phyloP scores from a whole-genome alignment of 1,140 invertebrate genomes.

The Bicyclus anynana region DNA sequence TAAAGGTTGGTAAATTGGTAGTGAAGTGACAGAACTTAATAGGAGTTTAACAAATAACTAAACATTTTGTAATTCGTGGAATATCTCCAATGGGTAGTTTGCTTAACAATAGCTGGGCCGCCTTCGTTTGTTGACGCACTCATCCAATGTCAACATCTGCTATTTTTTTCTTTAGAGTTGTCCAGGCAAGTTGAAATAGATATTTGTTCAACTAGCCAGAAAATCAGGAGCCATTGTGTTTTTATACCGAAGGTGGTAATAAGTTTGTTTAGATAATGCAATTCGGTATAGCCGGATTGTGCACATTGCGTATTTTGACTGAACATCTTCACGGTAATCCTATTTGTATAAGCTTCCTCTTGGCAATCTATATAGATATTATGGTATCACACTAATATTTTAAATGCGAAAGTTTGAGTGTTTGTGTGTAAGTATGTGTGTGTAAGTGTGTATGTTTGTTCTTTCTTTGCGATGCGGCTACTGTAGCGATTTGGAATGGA shows the following conservation, averaged over 20 bases:
- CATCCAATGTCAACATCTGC: constrained; percentile 68
- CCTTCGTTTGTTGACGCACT: constrained; percentile 53
- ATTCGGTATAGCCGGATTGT: constrained; percentile 39
- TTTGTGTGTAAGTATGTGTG: no score
- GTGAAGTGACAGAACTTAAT: constrained; percentile 68
- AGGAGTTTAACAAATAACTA: constrained; percentile 74
- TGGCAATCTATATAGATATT: no score
- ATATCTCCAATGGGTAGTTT: constrained; percentile 66
- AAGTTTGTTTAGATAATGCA: constrained; percentile 50
- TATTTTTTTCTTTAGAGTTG: constrained; percentile 48
- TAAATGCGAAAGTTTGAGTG: no score
- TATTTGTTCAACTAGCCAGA: constrained; percentile 75
- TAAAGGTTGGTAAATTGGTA: constrained; percentile 32
- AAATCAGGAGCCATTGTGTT: constrained; percentile 68
- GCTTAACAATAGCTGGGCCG: constrained; percentile 59
- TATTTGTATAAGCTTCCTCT: constrained; percentile 9
- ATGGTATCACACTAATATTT: no score
- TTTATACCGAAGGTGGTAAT: constrained; percentile 56
- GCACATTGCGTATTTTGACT: constrained; percentile 39
- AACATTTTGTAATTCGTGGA: constrained; percentile 73
- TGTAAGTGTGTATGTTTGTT: no score
- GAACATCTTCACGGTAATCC: constrained; percentile 21
- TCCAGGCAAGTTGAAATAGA: constrained; percentile 59
- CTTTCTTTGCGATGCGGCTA: no score
- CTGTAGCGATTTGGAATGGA: no score